Percentiles rank a stretch among this genome's conserved stretches.
Conservation (phyloP, 1,140 invertebrate species). For the Eciton burchellii region DNA sequence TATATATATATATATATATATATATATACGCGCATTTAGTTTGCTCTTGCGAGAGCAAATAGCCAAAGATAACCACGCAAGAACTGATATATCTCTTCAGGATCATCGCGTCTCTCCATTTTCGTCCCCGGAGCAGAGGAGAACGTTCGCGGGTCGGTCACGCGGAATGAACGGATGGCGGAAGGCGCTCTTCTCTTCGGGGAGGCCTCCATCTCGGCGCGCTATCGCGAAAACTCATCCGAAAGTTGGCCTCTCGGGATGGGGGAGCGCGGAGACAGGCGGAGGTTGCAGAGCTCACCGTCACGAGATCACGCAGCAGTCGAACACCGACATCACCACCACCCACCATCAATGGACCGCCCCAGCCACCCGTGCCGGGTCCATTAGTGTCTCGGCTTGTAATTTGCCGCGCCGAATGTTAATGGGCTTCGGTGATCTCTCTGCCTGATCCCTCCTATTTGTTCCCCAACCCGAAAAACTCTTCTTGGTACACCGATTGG, state of each 20-base stretch:
- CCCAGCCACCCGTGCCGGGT: conserved; percentile 72
- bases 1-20: too few species aligned
- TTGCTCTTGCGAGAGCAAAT: too few species aligned
- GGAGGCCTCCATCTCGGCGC: not conserved
- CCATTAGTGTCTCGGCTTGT: conserved; percentile 84
- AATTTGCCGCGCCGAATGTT: conserved; percentile 86
- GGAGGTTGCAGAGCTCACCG: conserved; percentile 5
- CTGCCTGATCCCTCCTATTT: conserved; percentile 33
- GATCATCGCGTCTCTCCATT: not conserved
- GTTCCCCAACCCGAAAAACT: not conserved
- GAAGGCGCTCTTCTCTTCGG: conserved; percentile 8
- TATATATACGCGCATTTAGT: too few species aligned
- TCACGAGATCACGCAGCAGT: conserved; percentile 43
- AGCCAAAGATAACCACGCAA: too few species aligned
- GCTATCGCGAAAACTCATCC: conserved; percentile 69
- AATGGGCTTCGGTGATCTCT: conserved; percentile 79
- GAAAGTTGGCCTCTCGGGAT: conserved; percentile 28
- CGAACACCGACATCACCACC: conserved; percentile 66
- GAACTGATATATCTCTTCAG: too few species aligned
- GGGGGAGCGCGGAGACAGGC: conserved; percentile 33
- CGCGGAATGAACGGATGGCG: conserved; percentile 20
- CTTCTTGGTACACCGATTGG: not conserved
- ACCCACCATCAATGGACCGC: conserved; percentile 76
- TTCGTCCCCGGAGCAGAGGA: not conserved
- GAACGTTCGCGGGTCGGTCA: conserved; percentile 7